phyloP scores from a whole-genome alignment of 1,140 invertebrate species.

The Drosophila nigromelanica region DNA sequence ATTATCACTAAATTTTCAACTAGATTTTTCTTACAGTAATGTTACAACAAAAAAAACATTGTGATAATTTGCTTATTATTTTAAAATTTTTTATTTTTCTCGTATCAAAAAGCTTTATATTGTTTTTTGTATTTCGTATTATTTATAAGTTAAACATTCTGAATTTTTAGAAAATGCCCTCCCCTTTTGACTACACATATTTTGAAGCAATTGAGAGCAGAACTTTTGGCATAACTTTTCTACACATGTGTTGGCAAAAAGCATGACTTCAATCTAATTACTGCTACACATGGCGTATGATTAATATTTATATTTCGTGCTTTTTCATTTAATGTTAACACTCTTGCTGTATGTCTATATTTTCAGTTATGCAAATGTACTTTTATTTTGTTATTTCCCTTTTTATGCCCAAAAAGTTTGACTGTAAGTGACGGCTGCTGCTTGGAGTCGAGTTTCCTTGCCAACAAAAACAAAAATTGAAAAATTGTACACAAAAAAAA shows the following conservation, averaged over 20 bases:
- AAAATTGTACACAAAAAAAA: neutral
- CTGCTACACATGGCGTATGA: conserved; percentile 74
- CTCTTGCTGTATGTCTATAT: conserved; percentile 43
- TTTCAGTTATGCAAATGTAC: conserved; percentile 69
- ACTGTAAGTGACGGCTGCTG: conserved; percentile 13
- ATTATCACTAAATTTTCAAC: neutral
- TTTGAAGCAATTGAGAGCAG: neutral
- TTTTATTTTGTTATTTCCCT: conserved; percentile 1
- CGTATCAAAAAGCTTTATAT: no score
- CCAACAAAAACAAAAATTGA: neutral
- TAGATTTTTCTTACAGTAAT: neutral
- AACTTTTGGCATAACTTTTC: conserved; percentile 7
- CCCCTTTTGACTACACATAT: neutral
- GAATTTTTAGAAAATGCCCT: neutral
- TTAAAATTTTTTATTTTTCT: no score
- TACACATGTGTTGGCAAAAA: conserved; percentile 5
- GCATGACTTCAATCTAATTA: conserved; percentile 39
- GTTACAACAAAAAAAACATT: no score
- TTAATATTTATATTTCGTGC: conserved; percentile 75
- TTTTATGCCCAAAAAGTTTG: conserved; percentile 34
- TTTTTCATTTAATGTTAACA: conserved; percentile 61
- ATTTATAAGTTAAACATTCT: neutral
- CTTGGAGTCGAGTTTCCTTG: neutral
- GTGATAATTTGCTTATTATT: no score
- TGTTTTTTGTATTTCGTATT: no score